These are phyloP conservation scores for Agrochola circellaris DNA, from an alignment of 2,888 invertebrate species.

Conservation along the genomic window DNA sequence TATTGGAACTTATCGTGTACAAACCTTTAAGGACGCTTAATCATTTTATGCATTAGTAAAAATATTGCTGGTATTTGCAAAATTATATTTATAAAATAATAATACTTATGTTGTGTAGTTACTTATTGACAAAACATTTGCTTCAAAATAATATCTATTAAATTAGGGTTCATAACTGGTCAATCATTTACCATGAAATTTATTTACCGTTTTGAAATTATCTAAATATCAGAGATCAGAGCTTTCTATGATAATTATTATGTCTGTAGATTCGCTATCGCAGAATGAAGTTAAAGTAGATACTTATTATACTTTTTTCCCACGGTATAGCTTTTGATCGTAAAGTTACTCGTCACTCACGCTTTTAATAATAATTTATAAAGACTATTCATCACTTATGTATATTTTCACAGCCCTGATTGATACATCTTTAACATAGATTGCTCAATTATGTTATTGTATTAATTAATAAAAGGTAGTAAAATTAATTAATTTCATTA, in stretches of 20 bases:
- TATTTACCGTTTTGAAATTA: not conserved
- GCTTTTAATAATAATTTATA: not conserved
- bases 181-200: not conserved
- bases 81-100: constrained; percentile 1
- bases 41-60: not conserved
- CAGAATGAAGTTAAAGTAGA: constrained; percentile 1
- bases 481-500: constrained; percentile 25
- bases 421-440: constrained; percentile 31
- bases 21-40: not conserved
- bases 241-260: constrained; percentile 27
- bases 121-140: not conserved
- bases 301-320: not conserved
- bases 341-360: not conserved
- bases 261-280: not conserved
- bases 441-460: constrained; percentile 62
- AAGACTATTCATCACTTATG: not conserved
- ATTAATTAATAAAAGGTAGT: constrained; percentile 13
- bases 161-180: not conserved
- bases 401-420: constrained; percentile 5
- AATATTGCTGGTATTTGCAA: not conserved
- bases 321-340: not conserved
- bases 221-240: not conserved
- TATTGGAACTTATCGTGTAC: constrained; percentile 4
- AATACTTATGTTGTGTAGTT: not conserved
- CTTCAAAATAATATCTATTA: not conserved